Evolutionary conservation across 2,797 vertebrate species (phyloP).

Genomic region (Danionella dracula): DNA sequence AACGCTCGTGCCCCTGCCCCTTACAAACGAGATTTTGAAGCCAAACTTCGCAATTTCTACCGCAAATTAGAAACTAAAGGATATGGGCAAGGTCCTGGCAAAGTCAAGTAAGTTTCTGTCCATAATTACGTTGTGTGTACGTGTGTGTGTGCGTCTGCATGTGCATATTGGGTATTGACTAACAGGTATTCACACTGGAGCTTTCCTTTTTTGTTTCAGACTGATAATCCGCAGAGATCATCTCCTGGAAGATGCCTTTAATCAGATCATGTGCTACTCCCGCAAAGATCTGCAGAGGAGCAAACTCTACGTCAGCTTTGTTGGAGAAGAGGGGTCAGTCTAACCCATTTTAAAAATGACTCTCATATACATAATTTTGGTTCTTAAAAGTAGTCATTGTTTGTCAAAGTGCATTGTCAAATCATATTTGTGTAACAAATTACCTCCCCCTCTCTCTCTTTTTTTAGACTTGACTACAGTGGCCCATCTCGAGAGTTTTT

Average conservation of each 20-base stretch:
- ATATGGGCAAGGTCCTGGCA: slow-evolving; percentile 95
- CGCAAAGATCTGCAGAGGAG: slow-evolving; percentile 95
- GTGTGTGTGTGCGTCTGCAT: too few species aligned
- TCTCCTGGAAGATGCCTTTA: slow-evolving; percentile 93
- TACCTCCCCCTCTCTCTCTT: too few species aligned
- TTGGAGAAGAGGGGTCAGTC: slow-evolving; percentile 94
- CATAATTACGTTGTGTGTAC: too few species aligned
- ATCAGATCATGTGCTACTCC: slow-evolving; percentile 98
- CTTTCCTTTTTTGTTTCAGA: slow-evolving; percentile 55
- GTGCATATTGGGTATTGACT: background rate
- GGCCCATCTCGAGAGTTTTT: slow-evolving; percentile 96
- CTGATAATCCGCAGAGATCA: slow-evolving; percentile 95
- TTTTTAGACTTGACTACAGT: slow-evolving; percentile 97
- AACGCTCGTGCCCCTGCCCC: slow-evolving; percentile 93
- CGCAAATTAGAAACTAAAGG: slow-evolving; percentile 96
- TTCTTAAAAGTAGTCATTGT: too few species aligned
- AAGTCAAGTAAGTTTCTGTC: slow-evolving; percentile 82
- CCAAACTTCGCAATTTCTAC: slow-evolving; percentile 96
- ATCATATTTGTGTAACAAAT: too few species aligned
- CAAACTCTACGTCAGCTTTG: slow-evolving; percentile 94
- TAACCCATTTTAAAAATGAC: background rate
- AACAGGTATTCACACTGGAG: background rate
- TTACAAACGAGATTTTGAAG: slow-evolving; percentile 95
- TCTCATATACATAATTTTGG: too few species aligned
- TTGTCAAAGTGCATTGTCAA: too few species aligned